Evolutionary conservation across 30 jellyfish, hydroid and myxozoan species (phyloP), one percentile per base, ranked within the genome.

Genomic region (Aurelia sp.): DNA sequence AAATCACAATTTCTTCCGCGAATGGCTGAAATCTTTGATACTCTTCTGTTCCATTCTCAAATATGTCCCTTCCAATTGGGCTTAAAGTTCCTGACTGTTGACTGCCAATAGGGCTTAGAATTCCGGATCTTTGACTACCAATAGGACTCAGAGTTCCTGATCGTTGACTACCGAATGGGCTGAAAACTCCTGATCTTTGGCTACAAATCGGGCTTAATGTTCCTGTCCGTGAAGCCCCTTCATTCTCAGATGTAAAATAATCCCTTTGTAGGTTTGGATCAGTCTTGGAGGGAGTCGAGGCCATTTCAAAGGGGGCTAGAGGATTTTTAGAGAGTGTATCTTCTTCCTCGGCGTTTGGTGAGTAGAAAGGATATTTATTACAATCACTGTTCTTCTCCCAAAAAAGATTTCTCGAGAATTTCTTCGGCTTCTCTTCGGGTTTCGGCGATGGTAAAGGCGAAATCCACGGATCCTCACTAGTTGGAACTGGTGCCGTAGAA

Each of bases 361-460:
- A 22, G 57, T 63, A 81, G 55, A 81, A 81, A 13, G 91, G 91
- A 55, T 41, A 68, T 11, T 3, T 81, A 4, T 82, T n/a, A 33
- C 77, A 31, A 59, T 47, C 76, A 15, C 19, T 31, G 48, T 48
- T 81, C 13, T 55, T 81, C 70, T 81, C 91, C 91, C 91, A 81
- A 67, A 81, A 81, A 19, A 69, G 72, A 52, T 81, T 81, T 20
- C 77, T 47, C 12, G 83, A 50, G 1, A 21, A 18, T 21, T 24
- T 77, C 12, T 67, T 67, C 51, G 51, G 6, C 18, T 81, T 81
- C 48, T 13, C 47, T 18, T 40, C 77, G 40, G 58, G 27, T 16
- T 61, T 52, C 5, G 84, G 91, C 13, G 91, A 81, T 16, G 27
- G 53, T 2, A 63, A 27, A 13, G 91, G 91, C 27, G 91, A 81